These are phyloP conservation scores for Psittacula derbiana DNA, from an alignment of 2,797 vertebrate species.

Conservation along the genomic window DNA sequence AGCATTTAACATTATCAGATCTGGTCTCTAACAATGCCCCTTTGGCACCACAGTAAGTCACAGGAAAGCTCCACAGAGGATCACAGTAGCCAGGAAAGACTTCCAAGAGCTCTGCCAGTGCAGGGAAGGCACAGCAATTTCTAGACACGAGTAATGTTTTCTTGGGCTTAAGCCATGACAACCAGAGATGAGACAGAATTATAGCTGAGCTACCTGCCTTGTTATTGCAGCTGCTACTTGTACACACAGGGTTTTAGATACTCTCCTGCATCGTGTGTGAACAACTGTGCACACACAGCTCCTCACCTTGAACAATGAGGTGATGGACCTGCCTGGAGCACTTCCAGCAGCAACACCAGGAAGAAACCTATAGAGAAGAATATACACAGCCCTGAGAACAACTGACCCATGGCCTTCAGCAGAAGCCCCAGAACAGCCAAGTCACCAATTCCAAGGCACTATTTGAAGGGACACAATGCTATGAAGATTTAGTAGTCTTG, in stretches of 20 bases:
- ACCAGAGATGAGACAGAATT: not conserved
- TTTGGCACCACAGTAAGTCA: not conserved
- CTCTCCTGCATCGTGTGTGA: not conserved
- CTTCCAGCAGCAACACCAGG: not conserved
- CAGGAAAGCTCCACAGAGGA: not conserved
- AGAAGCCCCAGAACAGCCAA: not conserved
- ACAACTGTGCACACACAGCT: not conserved
- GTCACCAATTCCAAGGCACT: fast-evolving
- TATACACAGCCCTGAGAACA: not conserved
- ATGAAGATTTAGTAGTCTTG: not conserved
- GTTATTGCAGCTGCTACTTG: not conserved
- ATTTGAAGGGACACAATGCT: fast-evolving
- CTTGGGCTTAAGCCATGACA: not conserved
- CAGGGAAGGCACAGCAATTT: not conserved
- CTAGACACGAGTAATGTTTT: not conserved
- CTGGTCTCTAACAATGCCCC: not conserved
- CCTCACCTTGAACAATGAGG: not conserved
- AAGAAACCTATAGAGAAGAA: not conserved
- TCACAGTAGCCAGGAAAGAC: not conserved
- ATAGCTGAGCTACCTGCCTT: not conserved
- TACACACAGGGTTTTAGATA: not conserved
- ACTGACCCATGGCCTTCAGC: not conserved
- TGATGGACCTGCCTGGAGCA: not conserved
- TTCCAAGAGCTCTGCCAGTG: not conserved
- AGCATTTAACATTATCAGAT: not conserved